These are phyloP conservation scores for Protosalanx chinensis DNA, from an alignment of 2,797 vertebrate genomes.

Conservation along the genomic window DNA sequence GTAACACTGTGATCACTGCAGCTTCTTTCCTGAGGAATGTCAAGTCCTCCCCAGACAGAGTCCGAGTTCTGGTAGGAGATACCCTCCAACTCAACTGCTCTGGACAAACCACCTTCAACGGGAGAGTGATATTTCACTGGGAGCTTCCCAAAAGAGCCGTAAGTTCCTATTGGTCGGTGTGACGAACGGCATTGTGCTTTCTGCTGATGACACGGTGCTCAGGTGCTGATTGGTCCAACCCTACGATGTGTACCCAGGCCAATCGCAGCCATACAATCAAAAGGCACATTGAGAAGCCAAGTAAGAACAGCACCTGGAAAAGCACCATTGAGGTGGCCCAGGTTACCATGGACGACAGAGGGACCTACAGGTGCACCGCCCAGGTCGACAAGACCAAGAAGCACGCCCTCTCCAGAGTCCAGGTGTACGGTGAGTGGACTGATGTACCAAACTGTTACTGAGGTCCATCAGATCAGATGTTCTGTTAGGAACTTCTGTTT, in stretches of 20 bases:
- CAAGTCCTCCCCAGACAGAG: slow-evolving; percentile 50
- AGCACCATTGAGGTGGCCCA: slow-evolving; percentile 67
- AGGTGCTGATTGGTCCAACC: background rate
- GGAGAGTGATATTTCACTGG: slow-evolving; percentile 76
- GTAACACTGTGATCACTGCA: slow-evolving; percentile 33
- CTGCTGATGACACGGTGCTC: background rate
- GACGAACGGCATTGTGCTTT: background rate
- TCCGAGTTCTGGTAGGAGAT: slow-evolving; percentile 76
- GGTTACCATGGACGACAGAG: slow-evolving; percentile 75
- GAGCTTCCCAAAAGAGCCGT: slow-evolving; percentile 65
- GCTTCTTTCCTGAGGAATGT: slow-evolving; percentile 52
- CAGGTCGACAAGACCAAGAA: slow-evolving; percentile 5
- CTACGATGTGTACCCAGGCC: slow-evolving; percentile 53
- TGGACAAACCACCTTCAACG: slow-evolving; percentile 73
- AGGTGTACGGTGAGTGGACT: slow-evolving; percentile 73
- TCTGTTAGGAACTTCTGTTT: background rate
- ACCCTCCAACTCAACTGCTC: slow-evolving; percentile 75
- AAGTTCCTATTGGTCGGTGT: slow-evolving; percentile 42
- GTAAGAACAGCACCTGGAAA: background rate
- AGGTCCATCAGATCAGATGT: no score
- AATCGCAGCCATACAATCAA: slow-evolving; percentile 1
- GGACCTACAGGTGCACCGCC: slow-evolving; percentile 76
- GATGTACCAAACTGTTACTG: background rate
- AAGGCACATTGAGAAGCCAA: rapidly evolving
- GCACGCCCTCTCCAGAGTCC: slow-evolving; percentile 58